A percentile compares a stretch with the other conserved stretches of the same genome.
phyloP scores from a whole-genome alignment of 92 coral and sea anemone genomes.

The Heliopora coerulea region DNA sequence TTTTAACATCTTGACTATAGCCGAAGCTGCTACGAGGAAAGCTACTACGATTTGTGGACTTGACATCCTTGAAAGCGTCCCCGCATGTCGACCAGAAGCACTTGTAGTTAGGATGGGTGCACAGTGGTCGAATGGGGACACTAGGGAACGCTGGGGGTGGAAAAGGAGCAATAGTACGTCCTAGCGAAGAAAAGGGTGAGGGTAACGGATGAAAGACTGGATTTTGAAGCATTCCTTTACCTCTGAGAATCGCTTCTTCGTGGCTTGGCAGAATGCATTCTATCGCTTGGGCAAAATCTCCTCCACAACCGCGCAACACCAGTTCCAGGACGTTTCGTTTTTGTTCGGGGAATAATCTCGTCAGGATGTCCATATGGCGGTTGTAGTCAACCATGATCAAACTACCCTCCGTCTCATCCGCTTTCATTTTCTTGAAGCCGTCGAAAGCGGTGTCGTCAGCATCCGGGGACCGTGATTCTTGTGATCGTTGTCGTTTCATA shows the following conservation, averaged over 20 bases:
- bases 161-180: constrained; percentile 17
- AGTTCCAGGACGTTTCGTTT: constrained; percentile 85
- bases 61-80: neutral
- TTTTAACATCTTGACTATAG: constrained; percentile 4
- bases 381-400: constrained; percentile 55
- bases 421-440: constrained; percentile 21
- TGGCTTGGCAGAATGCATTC: constrained; percentile 94
- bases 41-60: neutral
- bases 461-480: neutral
- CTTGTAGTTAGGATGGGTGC: constrained; percentile 24
- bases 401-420: constrained; percentile 48
- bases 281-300: constrained; percentile 90
- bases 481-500: constrained; percentile 4
- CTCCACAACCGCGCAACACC: constrained; percentile 89
- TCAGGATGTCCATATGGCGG: constrained; percentile 75
- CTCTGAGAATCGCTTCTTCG: constrained; percentile 82
- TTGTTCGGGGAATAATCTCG: constrained; percentile 89
- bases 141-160: constrained; percentile 28
- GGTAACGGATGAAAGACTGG: constrained; percentile 21
- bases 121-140: constrained; percentile 23
- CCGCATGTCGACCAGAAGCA: neutral
- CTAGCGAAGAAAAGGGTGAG: constrained; percentile 10
- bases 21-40: constrained; percentile 12
- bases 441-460: neutral
- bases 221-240: constrained; percentile 39